These are phyloP conservation scores for Incurvaria masculella DNA, from an alignment of 2,888 invertebrate genomes.

Conservation along the genomic window DNA sequence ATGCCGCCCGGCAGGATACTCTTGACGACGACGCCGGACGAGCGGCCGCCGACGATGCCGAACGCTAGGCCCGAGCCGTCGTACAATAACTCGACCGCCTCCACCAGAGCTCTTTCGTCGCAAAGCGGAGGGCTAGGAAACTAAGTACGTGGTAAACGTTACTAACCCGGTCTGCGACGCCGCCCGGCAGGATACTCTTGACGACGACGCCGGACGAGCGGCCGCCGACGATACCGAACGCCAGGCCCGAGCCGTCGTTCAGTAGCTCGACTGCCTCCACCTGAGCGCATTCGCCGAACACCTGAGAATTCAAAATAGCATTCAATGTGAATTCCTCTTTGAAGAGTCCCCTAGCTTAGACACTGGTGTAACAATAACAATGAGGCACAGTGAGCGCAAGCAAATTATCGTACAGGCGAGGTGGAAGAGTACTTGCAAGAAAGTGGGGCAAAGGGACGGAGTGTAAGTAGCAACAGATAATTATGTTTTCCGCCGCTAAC, in stretches of 20 bases:
- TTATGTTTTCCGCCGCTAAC: too few relatives aligned
- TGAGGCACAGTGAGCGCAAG: too few relatives aligned
- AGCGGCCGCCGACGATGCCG: slow-evolving; percentile 89
- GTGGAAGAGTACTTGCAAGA: too few relatives aligned
- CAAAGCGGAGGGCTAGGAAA: slow-evolving; percentile 92
- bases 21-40: slow-evolving; percentile 92
- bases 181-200: slow-evolving; percentile 90
- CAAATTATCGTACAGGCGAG: too few relatives aligned
- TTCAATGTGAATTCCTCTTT: too few relatives aligned
- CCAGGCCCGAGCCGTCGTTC: slow-evolving; percentile 89
- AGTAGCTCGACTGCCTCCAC: slow-evolving; percentile 92
- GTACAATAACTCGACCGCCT: slow-evolving; percentile 90
- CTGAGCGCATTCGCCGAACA: slow-evolving; percentile 95
- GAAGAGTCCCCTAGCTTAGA: too few relatives aligned
- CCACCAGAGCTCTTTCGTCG: slow-evolving; percentile 95
- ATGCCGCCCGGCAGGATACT: slow-evolving; percentile 92
- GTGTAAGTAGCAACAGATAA: too few relatives aligned
- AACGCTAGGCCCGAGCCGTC: slow-evolving; percentile 92
- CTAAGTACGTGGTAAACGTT: not conserved
- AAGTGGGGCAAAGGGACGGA: too few relatives aligned
- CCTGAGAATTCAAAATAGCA: too few relatives aligned
- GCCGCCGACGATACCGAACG: slow-evolving; percentile 92
- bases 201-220: slow-evolving; percentile 92
- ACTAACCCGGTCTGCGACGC: slow-evolving; percentile 86
- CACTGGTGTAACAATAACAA: too few relatives aligned